Base-by-base conservation (phyloP, 2,888 invertebrate species). In the Hydraecia micacea region DNA sequence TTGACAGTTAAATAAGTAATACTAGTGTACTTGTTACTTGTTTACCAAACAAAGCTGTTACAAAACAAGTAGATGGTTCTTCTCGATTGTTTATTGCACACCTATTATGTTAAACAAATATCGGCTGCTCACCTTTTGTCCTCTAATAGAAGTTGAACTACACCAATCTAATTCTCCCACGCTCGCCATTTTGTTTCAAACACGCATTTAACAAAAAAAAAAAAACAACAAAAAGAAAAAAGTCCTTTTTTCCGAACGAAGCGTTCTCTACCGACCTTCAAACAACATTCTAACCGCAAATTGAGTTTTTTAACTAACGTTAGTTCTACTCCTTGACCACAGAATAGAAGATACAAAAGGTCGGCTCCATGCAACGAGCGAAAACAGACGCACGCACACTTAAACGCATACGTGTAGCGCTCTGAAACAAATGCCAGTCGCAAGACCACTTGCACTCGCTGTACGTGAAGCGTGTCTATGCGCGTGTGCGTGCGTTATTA, bases 261-360 rank as follows among this genome's bases (percentile, higher is more conserved):
- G 86, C 85, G 83, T 72, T 81, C 77, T 60, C 46, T 63, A 68
- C 68, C 79, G 85, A 89, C 88, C 85, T 88, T 88, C 84, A 81
- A 86, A 88, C 77, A 84, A 80, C 77, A 79, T 87, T 86, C 85
- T 87, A 88, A 89, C 90, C 88, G 83, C 90, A 88, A 89, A 88
- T 88, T 79, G 87, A 80, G 75, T 86, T 88, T 89, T 88, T 88
- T 88, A 83, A 88, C 83, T 81, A 86, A 84, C 77, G 70, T 83
- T 83, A 83, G 79, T 75, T 82, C 60, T 74, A 42, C 63, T 86
- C 62, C 83, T 83, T 83, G 25, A 36, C 36, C 79, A 80, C 42
- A 21, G 79, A 83, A 52, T 60, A 28, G 2, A 52, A 42, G 11
- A 2, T 28, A 15, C 52, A 83, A 83, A 67, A 78, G 28, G 1